Conservation (phyloP, 2,113 vertebrate species). For the Xenopus tropicalis region UCB_Xtro_10.0 CM004446.2:20426001-20426500, state of each 20-base stretch:
- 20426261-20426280: constrained; percentile 10
- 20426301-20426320: constrained; percentile 22
- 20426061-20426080: background rate
- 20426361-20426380: background rate
- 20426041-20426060: constrained; percentile 19
- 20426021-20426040: background rate
- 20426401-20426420: too few relatives aligned
- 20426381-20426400: too few relatives aligned
- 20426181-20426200: constrained; percentile 22
- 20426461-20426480: too few relatives aligned
- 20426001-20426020: background rate
- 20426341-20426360: constrained; percentile 22
- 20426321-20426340: constrained; percentile 21
- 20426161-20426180: constrained; percentile 17
- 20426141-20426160: constrained; percentile 5
- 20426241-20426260: constrained; percentile 28
- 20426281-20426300: constrained; percentile 17
- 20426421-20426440: too few relatives aligned
- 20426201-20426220: constrained; percentile 16
- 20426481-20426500: too few relatives aligned
- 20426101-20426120: constrained; percentile 32
- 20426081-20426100: constrained; percentile 21
- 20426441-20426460: too few relatives aligned
- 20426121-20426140: constrained; percentile 17
- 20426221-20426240: constrained; percentile 27